A percentile compares a stretch with the other conserved stretches of the same genome.
Conservation (phyloP, 2,888 invertebrate species). For the Sipha maydis region DNA sequence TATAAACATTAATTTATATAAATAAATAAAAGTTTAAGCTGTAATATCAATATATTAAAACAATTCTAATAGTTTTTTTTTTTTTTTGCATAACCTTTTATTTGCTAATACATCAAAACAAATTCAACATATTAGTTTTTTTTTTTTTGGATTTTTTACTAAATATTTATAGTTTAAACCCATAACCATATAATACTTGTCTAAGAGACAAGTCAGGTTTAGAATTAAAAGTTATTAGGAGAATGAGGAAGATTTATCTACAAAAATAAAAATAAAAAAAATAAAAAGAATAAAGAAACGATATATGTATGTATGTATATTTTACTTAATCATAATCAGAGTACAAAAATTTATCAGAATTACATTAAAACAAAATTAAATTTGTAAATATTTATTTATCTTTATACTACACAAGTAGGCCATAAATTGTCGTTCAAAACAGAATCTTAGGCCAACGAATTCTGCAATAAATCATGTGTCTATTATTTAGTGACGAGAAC, state of each 20-base stretch:
- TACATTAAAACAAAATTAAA: slow-evolving; percentile 40
- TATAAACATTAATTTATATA: not conserved
- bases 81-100: too few species aligned
- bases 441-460: slow-evolving; percentile 57
- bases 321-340: slow-evolving; percentile 44
- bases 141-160: slow-evolving; percentile 51
- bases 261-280: slow-evolving; percentile 16
- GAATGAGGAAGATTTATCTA: slow-evolving; percentile 56
- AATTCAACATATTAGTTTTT: not conserved
- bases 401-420: slow-evolving; percentile 50
- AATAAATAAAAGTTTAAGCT: not conserved
- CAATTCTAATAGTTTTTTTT: too few species aligned
- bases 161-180: slow-evolving; percentile 9
- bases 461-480: slow-evolving; percentile 54
- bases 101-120: not conserved
- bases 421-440: slow-evolving; percentile 49
- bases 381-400: slow-evolving; percentile 10
- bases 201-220: slow-evolving; percentile 25
- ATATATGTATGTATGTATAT: slow-evolving; percentile 17
- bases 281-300: slow-evolving; percentile 6
- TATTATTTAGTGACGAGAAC: slow-evolving; percentile 54
- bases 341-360: slow-evolving; percentile 52
- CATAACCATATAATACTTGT: slow-evolving; percentile 42
- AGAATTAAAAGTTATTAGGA: slow-evolving; percentile 37
- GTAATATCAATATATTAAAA: too few species aligned